These are phyloP conservation scores for Pachyramphus minor DNA, from an alignment of 2,113 vertebrate genomes.

Conservation along the genomic window DNA sequence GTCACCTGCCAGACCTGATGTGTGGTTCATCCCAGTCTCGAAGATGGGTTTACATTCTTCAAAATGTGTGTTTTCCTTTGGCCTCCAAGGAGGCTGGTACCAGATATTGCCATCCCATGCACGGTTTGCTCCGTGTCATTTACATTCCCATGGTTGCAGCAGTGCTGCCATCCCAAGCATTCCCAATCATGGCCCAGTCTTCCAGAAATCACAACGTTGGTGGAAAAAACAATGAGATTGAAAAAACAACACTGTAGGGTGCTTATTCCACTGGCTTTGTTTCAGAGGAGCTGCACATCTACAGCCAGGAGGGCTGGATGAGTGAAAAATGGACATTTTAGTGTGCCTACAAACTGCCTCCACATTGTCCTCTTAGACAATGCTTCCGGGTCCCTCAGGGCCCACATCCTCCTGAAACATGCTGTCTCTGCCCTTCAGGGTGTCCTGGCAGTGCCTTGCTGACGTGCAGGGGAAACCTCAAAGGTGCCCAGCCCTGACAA, in stretches of 20 bases:
- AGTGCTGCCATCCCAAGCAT: background rate
- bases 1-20: background rate
- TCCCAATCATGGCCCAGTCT: background rate
- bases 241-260: background rate
- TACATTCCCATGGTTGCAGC: rapidly evolving
- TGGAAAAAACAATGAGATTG: background rate
- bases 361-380: constrained; percentile 52
- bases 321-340: background rate
- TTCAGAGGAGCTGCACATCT: constrained; percentile 4
- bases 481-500: constrained; percentile 43
- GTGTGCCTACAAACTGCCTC: background rate
- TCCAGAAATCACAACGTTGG: background rate
- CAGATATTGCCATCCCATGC: background rate
- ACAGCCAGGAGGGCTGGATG: background rate
- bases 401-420: background rate
- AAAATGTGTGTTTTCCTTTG: background rate
- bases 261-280: background rate
- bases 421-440: background rate
- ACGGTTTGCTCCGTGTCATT: background rate
- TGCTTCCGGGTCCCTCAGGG: constrained; percentile 44
- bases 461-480: constrained; percentile 35
- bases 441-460: constrained; percentile 20
- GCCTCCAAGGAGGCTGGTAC: background rate
- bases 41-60: background rate
- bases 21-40: background rate